A percentile compares a stretch with the other conserved stretches of the same genome.
Evolutionary conservation across 2,888 invertebrate genomes (phyloP).

Genomic region (Pantelozetes paolii): DNA sequence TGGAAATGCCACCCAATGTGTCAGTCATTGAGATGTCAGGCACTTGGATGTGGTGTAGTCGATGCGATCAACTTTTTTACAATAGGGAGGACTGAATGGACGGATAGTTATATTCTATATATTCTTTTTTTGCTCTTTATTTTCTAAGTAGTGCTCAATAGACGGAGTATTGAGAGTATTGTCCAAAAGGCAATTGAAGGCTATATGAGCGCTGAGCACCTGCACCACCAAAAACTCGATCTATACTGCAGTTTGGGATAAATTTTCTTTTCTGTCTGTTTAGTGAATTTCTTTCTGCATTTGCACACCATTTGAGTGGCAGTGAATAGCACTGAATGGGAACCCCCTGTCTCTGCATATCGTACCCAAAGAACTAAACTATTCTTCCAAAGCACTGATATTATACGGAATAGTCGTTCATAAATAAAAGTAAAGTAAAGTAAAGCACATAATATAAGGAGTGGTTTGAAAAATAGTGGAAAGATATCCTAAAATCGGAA

Average conservation of each 20-base stretch:
- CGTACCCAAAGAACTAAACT: not conserved
- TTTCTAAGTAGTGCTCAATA: conserved; percentile 16
- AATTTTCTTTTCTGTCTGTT: not conserved
- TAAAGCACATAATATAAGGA: conserved; percentile 24
- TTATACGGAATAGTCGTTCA: too few species aligned
- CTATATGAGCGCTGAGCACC: conserved; percentile 23
- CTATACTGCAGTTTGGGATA: not conserved
- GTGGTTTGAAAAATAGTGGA: conserved; percentile 11
- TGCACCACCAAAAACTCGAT: conserved; percentile 15
- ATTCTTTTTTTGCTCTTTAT: not conserved
- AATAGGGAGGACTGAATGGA: not conserved
- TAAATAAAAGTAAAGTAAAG: conserved; percentile 24
- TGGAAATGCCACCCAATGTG: conserved; percentile 21
- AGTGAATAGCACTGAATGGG: conserved; percentile 13
- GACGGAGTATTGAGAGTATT: not conserved
- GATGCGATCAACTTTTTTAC: not conserved
- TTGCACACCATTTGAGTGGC: not conserved
- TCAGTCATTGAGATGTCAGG: conserved; percentile 27
- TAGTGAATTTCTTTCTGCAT: not conserved
- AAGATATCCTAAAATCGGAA: conserved; percentile 1
- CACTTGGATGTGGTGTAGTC: not conserved
- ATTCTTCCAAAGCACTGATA: not conserved
- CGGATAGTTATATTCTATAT: not conserved
- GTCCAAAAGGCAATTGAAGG: not conserved
- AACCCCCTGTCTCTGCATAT: conserved; percentile 30